These are phyloP conservation scores for Saccopteryx bilineata DNA, from an alignment of 2,113 vertebrate genomes.

Conservation along the genomic window DNA sequence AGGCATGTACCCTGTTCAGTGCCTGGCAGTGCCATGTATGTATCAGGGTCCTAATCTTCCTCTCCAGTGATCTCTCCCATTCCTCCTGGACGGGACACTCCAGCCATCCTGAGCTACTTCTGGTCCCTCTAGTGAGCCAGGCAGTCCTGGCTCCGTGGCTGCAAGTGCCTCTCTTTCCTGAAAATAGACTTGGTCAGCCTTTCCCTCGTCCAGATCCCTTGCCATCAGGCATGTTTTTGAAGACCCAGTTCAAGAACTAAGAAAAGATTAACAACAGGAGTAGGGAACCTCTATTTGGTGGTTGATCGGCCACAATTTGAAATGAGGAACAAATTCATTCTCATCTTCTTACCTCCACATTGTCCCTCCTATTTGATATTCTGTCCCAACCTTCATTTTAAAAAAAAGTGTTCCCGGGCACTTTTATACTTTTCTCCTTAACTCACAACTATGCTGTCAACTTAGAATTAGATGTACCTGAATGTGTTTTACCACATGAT, in stretches of 20 bases:
- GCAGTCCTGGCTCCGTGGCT: not conserved
- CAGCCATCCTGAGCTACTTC: not conserved
- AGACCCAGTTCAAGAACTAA: conserved; percentile 3
- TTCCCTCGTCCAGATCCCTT: not conserved
- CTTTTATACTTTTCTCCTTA: not conserved
- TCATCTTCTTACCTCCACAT: not conserved
- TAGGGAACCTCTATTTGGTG: not conserved
- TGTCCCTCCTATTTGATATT: not conserved
- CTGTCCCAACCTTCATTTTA: not conserved
- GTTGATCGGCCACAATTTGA: conserved; percentile 1
- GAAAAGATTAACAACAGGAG: not conserved
- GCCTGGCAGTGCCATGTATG: conserved; percentile 7
- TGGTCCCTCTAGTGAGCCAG: not conserved
- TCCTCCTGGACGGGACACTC: not conserved
- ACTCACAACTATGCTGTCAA: not conserved
- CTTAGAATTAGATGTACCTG: not conserved
- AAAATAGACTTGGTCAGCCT: not conserved
- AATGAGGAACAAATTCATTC: not conserved
- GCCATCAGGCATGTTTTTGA: not conserved
- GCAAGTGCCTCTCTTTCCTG: conserved; percentile 57
- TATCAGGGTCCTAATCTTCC: not conserved
- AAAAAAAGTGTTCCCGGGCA: conserved; percentile 45
- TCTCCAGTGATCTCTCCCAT: not conserved
- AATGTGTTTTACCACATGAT: not conserved
- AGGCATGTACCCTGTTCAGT: not conserved